Base-by-base conservation (phyloP, 2,113 vertebrate genomes). In the Silurus glanis region DNA sequence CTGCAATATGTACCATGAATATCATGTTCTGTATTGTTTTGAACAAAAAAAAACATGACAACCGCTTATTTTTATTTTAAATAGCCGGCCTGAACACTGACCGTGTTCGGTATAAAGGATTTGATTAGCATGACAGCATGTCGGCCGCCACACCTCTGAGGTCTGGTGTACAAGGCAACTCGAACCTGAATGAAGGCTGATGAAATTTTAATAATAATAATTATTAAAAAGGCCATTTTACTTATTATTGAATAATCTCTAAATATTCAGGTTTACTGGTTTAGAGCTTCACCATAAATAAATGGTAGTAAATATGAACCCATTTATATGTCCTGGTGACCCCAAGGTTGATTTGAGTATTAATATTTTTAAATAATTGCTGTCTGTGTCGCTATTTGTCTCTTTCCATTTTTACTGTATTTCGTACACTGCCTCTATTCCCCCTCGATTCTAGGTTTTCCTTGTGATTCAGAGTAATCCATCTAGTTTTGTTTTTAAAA, bases 291-390 rank as follows among this genome's bases (percentile, higher is more conserved):
- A 25, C 55, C 2, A 23, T n/a, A 76, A 76, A 74, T 49, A 49
- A 49, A 74, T 16, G 4, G 19, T 71, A 71, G 67, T 74, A 21
- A 74, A 74, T 74, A 45, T 6, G 23, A 75, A 9, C 21, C 47
- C 21, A 3, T 75, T 75, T 21, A 75, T 12, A 23, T 75, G 4
- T 75, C 5, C 4, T 37, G 5, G 47, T 8, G 14, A 76, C 49
- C 49, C 23, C 23, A 16, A 25, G 23, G 23, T 55, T n/a, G 23
- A 75, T 49, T 13, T 6, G 21, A n/a, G 9, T 49, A 4, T 49
- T 75, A 23, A 74, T n/a, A 13, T 75, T 75, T 51, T 75, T 75
- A 49, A 51, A 51, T 75, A 49, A 74, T 74, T 71, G 69, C 37
- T 72, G 16, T 21, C 9, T 9, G 19, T 75, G 19, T 51, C 47